Evolutionary conservation across 2,797 vertebrate genomes (phyloP), one percentile per base, ranked within the genome.

Genomic region (Pelobates cultripes): DNA sequence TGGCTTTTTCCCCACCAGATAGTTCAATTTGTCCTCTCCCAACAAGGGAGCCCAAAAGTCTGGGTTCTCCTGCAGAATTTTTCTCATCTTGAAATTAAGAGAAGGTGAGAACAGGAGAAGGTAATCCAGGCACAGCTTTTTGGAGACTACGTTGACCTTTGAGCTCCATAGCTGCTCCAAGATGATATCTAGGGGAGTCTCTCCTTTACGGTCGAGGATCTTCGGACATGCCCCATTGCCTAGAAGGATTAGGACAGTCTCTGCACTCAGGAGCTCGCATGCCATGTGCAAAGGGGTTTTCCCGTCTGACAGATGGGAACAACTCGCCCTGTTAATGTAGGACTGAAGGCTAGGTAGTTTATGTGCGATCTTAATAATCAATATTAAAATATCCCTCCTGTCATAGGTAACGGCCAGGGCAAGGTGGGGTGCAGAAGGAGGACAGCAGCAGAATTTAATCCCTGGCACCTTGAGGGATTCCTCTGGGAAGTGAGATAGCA

Each of bases 361-460:
- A 74, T 92, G 95, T 40, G 90, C 89, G 70, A 94, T 93, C 88
- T 94, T 93, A 69, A 97, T 87, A 80, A 97, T 96, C 87, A 95
- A 92, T 15, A 90, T 90, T 70, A 96, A 89, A 6, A 97, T 96
- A 86, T 92, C 91, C 81, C 91, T 91, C 76, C 96, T 85, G 90
- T 96, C 95, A 45, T 96, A 96, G 45, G 95, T 94, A 55, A 96
- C 94, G 0, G 96, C 95, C 94, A 95, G 93, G 70, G 93, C 89
- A 70, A 96, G 86, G 87, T 96, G 96, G 8, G 94, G 94, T 4
- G 94, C 92, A 40, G 95, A 94, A 15, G 95, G 92, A 0, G 93
- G 89, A 53, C 94, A 95, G 80, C 94, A 94, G 90, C 94, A 95
- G 90, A 95, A 95, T 28, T 93, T 91, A 70, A 96, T 93, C 13